These are phyloP conservation scores for Neoniphon sammara DNA, from an alignment of 2,797 vertebrate genomes.

Conservation along the genomic window DNA sequence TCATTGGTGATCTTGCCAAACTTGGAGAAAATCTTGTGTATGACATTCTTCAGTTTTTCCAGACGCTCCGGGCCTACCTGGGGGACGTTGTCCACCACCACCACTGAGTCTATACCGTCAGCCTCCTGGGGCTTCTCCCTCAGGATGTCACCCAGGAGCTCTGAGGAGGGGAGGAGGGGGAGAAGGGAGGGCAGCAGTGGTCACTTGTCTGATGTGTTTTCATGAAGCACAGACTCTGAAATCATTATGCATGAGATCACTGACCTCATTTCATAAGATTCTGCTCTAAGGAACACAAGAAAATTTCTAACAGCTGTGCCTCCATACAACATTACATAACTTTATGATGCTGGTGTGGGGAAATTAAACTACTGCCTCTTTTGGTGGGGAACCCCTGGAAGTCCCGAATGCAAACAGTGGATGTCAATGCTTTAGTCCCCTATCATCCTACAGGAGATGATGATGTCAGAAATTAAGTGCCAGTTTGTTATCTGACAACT, in stretches of 20 bases:
- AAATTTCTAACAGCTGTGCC: no score
- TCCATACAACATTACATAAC: no score
- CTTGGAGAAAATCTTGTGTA: slow-evolving; percentile 98
- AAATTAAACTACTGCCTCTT: no score
- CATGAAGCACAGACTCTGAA: neutral
- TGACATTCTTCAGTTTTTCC: slow-evolving; percentile 97
- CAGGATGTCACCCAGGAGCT: slow-evolving; percentile 90
- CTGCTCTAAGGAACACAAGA: no score
- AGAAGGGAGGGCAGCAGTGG: neutral
- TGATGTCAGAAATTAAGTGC: neutral
- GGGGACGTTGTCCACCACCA: slow-evolving; percentile 96
- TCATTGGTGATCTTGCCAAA: slow-evolving; percentile 98
- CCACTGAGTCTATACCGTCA: slow-evolving; percentile 95
- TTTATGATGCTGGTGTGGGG: no score
- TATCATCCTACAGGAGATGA: neutral
- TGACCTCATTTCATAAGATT: neutral
- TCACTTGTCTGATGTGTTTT: neutral
- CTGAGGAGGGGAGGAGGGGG: slow-evolving; percentile 69
- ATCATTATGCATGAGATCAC: neutral
- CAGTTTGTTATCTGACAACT: neutral
- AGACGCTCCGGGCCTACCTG: slow-evolving; percentile 94
- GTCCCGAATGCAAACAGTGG: neutral
- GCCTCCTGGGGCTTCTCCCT: slow-evolving; percentile 92
- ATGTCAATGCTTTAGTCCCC: neutral
- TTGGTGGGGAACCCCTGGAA: no score